Conservation (phyloP, 1,140 invertebrate genomes). For the Trichonephila clavata region DNA sequence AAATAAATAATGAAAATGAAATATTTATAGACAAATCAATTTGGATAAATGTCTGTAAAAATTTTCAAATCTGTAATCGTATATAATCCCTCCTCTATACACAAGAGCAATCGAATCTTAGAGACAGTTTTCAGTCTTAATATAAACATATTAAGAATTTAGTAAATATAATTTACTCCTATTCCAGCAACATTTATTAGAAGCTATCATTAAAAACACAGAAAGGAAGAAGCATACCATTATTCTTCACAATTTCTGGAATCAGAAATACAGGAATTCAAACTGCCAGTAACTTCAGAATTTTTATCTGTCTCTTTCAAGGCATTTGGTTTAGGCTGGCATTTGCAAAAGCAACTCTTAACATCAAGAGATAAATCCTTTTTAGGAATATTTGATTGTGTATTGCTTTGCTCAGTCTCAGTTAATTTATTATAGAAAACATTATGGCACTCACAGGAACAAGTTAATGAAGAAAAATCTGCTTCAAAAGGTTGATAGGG, state of each 20-base stretch:
- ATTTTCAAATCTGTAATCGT: too few relatives aligned
- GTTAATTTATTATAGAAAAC: neutral
- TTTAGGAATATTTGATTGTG: neutral
- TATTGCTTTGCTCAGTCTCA: neutral
- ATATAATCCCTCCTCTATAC: too few relatives aligned
- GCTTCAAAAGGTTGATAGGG: conserved; percentile 49
- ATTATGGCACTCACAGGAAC: conserved; percentile 76
- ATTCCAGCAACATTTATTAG: too few relatives aligned
- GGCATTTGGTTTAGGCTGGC: conserved; percentile 1
- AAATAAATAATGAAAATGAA: too few relatives aligned
- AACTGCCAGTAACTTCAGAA: neutral
- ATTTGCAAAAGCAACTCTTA: neutral
- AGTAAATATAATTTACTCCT: too few relatives aligned
- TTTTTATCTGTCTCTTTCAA: neutral
- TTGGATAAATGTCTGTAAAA: too few relatives aligned
- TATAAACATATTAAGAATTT: too few relatives aligned
- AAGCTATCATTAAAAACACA: too few relatives aligned
- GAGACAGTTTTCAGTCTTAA: too few relatives aligned
- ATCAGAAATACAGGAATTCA: conserved; percentile 20
- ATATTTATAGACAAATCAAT: too few relatives aligned
- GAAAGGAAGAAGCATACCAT: neutral
- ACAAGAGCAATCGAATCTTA: too few relatives aligned
- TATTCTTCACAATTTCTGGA: neutral
- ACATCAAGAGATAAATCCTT: neutral
- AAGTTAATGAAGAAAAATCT: conserved; percentile 43